These are phyloP conservation scores for Tapera naevia DNA, from an alignment of 2,797 vertebrate species.

Conservation along the genomic window DNA sequence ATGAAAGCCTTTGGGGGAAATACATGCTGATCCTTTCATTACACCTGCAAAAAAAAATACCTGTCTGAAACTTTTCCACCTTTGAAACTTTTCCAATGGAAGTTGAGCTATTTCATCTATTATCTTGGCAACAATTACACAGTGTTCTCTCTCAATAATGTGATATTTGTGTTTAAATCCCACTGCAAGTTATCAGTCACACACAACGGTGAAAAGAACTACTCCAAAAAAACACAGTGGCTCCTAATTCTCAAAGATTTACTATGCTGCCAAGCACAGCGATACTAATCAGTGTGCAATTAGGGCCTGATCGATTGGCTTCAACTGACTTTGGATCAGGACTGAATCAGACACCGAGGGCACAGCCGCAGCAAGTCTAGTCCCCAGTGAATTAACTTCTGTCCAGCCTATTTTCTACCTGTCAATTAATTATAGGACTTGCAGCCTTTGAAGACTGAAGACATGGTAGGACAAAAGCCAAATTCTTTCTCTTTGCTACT, in stretches of 20 bases:
- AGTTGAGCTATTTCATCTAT: constrained; percentile 57
- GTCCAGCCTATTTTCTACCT: constrained; percentile 49
- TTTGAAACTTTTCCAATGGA: constrained; percentile 75
- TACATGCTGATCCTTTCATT: constrained; percentile 73
- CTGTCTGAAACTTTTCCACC: constrained; percentile 70
- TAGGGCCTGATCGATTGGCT: constrained; percentile 60
- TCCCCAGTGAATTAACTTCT: constrained; percentile 46
- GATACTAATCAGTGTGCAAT: constrained; percentile 63
- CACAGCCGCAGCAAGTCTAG: not conserved
- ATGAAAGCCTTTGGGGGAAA: constrained; percentile 65
- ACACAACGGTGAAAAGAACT: constrained; percentile 30
- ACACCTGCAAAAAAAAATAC: constrained; percentile 55
- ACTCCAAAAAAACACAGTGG: constrained; percentile 41
- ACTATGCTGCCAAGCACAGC: constrained; percentile 51
- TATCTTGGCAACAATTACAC: constrained; percentile 59
- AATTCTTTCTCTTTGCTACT: not conserved
- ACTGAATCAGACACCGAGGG: constrained; percentile 37
- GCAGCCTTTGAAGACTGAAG: constrained; percentile 35
- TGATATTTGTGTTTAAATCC: constrained; percentile 46
- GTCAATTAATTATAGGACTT: constrained; percentile 39
- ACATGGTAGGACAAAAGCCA: not conserved
- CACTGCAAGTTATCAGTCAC: constrained; percentile 42
- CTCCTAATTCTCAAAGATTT: constrained; percentile 60
- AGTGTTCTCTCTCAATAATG: constrained; percentile 26
- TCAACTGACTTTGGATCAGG: constrained; percentile 63